Evolutionary conservation across 2,888 invertebrate genomes (phyloP).

Genomic region (Ephialtes manifestator): DNA sequence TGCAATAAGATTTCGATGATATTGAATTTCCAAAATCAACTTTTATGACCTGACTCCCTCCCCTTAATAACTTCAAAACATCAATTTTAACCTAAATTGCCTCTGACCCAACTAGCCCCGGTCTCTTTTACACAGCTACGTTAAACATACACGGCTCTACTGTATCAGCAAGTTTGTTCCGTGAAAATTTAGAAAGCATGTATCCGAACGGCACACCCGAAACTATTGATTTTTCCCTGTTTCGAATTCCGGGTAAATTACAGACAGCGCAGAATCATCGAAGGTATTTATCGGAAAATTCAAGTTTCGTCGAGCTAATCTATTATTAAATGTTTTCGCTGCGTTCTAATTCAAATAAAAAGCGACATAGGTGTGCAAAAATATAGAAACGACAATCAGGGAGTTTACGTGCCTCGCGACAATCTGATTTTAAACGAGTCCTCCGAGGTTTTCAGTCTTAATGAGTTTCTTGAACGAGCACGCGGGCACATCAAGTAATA

Average conservation of each 20-base stretch:
- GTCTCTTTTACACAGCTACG: too few relatives aligned
- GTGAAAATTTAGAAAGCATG: conserved; percentile 75
- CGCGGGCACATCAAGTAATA: conserved; percentile 29
- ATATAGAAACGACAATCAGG: conserved; percentile 3
- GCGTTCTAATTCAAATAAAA: neutral
- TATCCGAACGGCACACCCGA: conserved; percentile 60
- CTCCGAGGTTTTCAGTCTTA: conserved; percentile 50
- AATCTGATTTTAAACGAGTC: conserved; percentile 53
- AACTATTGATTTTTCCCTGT: conserved; percentile 45
- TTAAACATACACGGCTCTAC: neutral
- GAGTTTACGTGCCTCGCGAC: conserved; percentile 21
- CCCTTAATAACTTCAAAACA: too few relatives aligned
- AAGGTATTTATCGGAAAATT: neutral
- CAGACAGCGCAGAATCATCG: neutral
- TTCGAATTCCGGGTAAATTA: neutral
- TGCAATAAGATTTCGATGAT: too few relatives aligned
- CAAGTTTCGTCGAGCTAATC: neutral
- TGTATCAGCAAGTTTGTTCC: neutral
- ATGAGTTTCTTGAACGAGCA: conserved; percentile 55
- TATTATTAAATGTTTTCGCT: neutral
- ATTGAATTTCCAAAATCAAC: too few relatives aligned
- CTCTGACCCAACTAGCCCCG: too few relatives aligned
- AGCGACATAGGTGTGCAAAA: too few relatives aligned
- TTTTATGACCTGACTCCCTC: too few relatives aligned
- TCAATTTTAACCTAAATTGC: too few relatives aligned